Percentiles rank a stretch among this genome's conserved stretches.
Evolutionary conservation across 2,888 invertebrate species (phyloP).

Genomic region (Rugalucina vietnamica): DNA sequence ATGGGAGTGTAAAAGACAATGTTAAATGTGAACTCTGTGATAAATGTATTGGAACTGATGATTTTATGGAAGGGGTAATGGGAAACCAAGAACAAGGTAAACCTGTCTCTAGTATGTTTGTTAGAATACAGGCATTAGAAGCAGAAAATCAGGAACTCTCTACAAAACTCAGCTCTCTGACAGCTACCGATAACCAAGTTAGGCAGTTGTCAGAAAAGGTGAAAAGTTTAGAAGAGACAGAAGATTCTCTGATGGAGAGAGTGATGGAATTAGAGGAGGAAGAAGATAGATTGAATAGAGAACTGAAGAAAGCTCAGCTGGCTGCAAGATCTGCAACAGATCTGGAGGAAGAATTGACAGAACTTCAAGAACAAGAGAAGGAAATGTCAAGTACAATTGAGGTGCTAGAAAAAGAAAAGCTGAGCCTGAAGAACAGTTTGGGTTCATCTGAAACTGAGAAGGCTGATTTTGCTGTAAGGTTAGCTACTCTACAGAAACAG

Average conservation of each 20-base stretch:
- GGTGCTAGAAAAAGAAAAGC: conserved; percentile 55
- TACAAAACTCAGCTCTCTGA: conserved; percentile 60
- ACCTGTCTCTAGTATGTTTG: conserved; percentile 70
- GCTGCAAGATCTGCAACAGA: conserved; percentile 52
- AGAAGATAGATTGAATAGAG: conserved; percentile 66
- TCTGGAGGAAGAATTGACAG: conserved; percentile 60
- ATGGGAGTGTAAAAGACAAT: conserved; percentile 46
- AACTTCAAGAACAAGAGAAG: conserved; percentile 59
- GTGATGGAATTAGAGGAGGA: conserved; percentile 77
- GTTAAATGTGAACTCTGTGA: conserved; percentile 46
- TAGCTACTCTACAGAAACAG: conserved; percentile 54
- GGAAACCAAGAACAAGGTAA: conserved; percentile 61
- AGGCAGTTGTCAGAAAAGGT: conserved; percentile 74
- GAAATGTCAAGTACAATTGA: conserved; percentile 55
- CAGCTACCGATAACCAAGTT: conserved; percentile 66
- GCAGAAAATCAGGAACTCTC: conserved; percentile 69
- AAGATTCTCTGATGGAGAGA: conserved; percentile 78
- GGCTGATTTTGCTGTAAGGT: conserved; percentile 57
- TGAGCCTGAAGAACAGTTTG: conserved; percentile 47
- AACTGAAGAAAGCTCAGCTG: conserved; percentile 61
- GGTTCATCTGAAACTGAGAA: conserved; percentile 50
- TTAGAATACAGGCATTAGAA: conserved; percentile 73
- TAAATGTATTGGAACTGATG: conserved; percentile 59
- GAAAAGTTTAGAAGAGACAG: conserved; percentile 76
- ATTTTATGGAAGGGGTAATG: conserved; percentile 62